Conservation (phyloP, 2,797 vertebrate species). For the Rhinophrynus dorsalis region DNA sequence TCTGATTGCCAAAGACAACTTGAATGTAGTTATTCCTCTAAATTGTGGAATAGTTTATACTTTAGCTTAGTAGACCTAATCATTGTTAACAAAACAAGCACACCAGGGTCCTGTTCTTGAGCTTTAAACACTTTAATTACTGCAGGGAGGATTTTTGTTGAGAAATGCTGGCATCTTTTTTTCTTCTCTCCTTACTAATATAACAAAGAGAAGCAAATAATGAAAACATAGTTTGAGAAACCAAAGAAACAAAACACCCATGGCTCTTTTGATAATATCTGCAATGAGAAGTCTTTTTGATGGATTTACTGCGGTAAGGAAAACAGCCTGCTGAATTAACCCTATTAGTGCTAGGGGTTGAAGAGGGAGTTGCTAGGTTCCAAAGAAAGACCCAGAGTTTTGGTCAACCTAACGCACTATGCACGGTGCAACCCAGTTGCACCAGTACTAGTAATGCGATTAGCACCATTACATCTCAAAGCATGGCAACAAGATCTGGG, state of each 20-base stretch:
- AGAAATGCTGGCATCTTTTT: constrained; percentile 18
- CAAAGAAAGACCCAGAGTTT: too few relatives aligned
- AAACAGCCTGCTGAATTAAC: constrained; percentile 18
- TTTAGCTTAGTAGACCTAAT: constrained; percentile 13
- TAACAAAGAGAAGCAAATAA: constrained; percentile 13
- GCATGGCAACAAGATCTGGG: too few relatives aligned
- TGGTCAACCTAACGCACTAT: too few relatives aligned
- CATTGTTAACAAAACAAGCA: constrained; percentile 28
- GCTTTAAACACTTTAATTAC: constrained; percentile 34
- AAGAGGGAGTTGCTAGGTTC: too few relatives aligned
- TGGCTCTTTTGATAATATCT: constrained; percentile 28
- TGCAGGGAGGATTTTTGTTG: constrained; percentile 17
- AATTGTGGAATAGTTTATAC: not conserved
- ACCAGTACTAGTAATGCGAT: too few relatives aligned
- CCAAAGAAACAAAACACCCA: constrained; percentile 14
- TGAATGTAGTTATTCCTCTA: not conserved
- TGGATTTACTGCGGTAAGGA: constrained; percentile 1
- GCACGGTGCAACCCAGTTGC: too few relatives aligned
- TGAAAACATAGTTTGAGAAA: constrained; percentile 21
- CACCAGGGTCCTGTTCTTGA: constrained; percentile 6
- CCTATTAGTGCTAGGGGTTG: not conserved
- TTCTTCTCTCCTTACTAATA: constrained; percentile 13
- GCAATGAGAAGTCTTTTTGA: constrained; percentile 13
- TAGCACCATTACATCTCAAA: too few relatives aligned
- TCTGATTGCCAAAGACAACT: too few relatives aligned